phyloP scores from a whole-genome alignment of 2,888 invertebrate genomes.

The Rambutsinella grinnellia region DNA sequence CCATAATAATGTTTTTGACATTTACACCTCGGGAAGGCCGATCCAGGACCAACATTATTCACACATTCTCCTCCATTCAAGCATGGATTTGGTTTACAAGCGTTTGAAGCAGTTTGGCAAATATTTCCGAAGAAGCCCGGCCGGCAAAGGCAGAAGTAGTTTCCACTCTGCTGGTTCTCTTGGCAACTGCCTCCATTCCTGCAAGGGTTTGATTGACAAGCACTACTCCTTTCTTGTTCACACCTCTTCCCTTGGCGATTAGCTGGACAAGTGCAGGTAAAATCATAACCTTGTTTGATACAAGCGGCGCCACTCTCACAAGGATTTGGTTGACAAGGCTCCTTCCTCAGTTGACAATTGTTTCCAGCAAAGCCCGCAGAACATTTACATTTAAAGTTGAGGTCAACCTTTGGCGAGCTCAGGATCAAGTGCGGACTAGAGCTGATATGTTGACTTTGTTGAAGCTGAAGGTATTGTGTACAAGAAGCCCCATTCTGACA shows the following conservation, averaged over 20 bases:
- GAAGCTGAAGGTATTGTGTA: slow-evolving; percentile 78
- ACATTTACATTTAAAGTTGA: slow-evolving; percentile 85
- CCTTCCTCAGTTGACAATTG: slow-evolving; percentile 84
- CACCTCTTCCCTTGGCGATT: slow-evolving; percentile 86
- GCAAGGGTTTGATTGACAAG: slow-evolving; percentile 88
- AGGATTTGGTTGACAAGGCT: slow-evolving; percentile 91
- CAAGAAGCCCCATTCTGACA: slow-evolving; percentile 87
- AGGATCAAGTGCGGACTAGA: slow-evolving; percentile 86
- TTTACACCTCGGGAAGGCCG: slow-evolving; percentile 82
- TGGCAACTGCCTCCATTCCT: slow-evolving; percentile 93
- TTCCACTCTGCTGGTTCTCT: slow-evolving; percentile 87
- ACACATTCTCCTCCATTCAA: slow-evolving; percentile 81
- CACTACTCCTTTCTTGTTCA: slow-evolving; percentile 86
- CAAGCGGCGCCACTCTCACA: slow-evolving; percentile 88
- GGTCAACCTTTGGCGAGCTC: slow-evolving; percentile 83
- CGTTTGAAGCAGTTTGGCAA: slow-evolving; percentile 88
- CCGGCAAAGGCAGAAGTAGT: slow-evolving; percentile 92
- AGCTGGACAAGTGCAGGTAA: slow-evolving; percentile 84
- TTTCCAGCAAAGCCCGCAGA: slow-evolving; percentile 86
- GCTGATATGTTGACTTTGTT: slow-evolving; percentile 78
- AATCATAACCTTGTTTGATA: slow-evolving; percentile 85
- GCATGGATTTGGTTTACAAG: slow-evolving; percentile 94
- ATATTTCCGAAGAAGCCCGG: slow-evolving; percentile 92
- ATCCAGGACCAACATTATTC: slow-evolving; percentile 79
- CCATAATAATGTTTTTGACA: slow-evolving; percentile 90